phyloP scores from a whole-genome alignment of 2,113 vertebrate species.

The Herpailurus yagouaroundi region DNA sequence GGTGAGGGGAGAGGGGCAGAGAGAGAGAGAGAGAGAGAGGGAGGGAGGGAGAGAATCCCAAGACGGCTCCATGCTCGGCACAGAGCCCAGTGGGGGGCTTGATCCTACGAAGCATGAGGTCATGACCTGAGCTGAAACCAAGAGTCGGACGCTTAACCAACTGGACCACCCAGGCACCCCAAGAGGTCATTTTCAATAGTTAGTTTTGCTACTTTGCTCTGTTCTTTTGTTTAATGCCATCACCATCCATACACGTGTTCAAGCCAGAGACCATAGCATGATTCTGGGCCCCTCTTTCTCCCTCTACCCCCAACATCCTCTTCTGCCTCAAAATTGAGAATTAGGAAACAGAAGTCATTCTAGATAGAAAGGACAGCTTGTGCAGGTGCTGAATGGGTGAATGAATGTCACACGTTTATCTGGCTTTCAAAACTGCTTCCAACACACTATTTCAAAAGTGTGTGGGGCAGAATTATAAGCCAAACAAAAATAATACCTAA shows the following conservation, averaged over 20 bases:
- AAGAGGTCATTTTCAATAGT: background rate
- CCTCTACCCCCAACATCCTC: background rate
- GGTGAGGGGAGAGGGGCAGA: too few relatives aligned
- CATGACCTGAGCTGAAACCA: too few relatives aligned
- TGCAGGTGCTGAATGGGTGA: background rate
- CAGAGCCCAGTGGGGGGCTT: too few relatives aligned
- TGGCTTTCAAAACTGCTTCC: background rate
- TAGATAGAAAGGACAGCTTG: background rate
- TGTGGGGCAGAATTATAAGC: background rate
- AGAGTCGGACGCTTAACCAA: too few relatives aligned
- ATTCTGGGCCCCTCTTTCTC: background rate
- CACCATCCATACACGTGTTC: background rate
- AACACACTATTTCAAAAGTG: background rate
- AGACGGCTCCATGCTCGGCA: too few relatives aligned
- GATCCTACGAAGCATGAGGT: too few relatives aligned
- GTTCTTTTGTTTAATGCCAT: background rate
- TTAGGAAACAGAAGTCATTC: background rate
- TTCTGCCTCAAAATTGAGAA: background rate
- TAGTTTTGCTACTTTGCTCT: background rate
- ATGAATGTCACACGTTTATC: background rate
- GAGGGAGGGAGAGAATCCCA: too few relatives aligned
- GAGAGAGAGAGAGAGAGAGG: too few relatives aligned
- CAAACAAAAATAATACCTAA: background rate
- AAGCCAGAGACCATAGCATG: background rate
- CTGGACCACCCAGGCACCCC: too few relatives aligned